phyloP scores from a whole-genome alignment of 37 sponge, comb jelly and placozoan species.

The Beroe ovata region DNA sequence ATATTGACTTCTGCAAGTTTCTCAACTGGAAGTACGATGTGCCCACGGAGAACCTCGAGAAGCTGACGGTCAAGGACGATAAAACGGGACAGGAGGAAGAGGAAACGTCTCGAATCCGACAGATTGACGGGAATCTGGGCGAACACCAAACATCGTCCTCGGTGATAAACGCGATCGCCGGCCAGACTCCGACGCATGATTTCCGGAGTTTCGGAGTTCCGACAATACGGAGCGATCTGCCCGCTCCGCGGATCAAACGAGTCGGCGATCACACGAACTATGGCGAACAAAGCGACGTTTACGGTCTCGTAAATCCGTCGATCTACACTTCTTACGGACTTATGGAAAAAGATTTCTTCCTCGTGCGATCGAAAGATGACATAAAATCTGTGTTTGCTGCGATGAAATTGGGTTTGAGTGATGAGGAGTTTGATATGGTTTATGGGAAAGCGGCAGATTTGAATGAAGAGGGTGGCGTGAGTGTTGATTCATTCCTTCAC shows the following conservation, averaged over 20 bases:
- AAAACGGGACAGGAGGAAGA: not conserved
- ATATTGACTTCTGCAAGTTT: slow-evolving; percentile 73
- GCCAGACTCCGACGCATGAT: slow-evolving; percentile 71
- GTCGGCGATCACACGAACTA: slow-evolving; percentile 91
- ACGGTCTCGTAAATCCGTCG: slow-evolving; percentile 92
- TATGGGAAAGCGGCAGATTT: slow-evolving; percentile 81
- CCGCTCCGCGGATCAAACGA: slow-evolving; percentile 87
- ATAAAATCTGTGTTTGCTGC: slow-evolving; percentile 74
- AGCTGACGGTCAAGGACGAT: not conserved
- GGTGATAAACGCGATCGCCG: slow-evolving; percentile 77
- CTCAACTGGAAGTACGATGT: slow-evolving; percentile 87
- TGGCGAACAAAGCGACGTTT: slow-evolving; percentile 94
- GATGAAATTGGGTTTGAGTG: slow-evolving; percentile 80
- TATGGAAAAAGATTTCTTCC: slow-evolving; percentile 89
- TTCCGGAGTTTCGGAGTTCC: slow-evolving; percentile 84
- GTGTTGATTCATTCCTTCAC: slow-evolving; percentile 47
- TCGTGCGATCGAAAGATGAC: slow-evolving; percentile 71
- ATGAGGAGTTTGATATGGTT: slow-evolving; percentile 83
- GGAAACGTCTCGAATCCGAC: slow-evolving; percentile 6
- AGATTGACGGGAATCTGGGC: slow-evolving; percentile 70
- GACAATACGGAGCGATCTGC: slow-evolving; percentile 87
- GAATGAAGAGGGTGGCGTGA: slow-evolving; percentile 78
- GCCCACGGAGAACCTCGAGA: slow-evolving; percentile 61
- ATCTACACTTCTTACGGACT: slow-evolving; percentile 83
- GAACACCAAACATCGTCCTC: slow-evolving; percentile 79